Percentiles rank a stretch among this genome's conserved stretches.
Conservation (phyloP, 2,888 invertebrate species). For the Celastrina argiolus region DNA sequence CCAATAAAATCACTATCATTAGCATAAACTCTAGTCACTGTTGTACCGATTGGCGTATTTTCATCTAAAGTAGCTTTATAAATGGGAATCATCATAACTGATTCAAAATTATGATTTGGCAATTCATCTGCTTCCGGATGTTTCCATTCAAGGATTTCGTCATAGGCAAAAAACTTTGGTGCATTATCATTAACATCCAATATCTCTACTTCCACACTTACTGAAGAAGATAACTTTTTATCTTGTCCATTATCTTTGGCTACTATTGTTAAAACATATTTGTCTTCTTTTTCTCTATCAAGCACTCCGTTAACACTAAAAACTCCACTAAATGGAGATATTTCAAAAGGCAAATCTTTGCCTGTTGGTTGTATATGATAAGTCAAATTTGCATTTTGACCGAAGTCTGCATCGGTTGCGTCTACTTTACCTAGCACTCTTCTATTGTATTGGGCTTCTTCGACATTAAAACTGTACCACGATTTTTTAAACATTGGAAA, state of each 20-base stretch:
- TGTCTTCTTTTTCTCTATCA: constrained; percentile 85
- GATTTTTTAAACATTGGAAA: constrained; percentile 89
- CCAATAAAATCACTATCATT: constrained; percentile 91
- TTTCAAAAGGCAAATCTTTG: constrained; percentile 81
- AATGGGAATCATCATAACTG: constrained; percentile 80
- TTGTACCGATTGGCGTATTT: constrained; percentile 85
- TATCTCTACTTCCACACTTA: constrained; percentile 88
- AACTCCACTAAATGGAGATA: constrained; percentile 82
- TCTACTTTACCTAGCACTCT: constrained; percentile 85
- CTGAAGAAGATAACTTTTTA: constrained; percentile 81
- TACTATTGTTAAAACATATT: constrained; percentile 83
- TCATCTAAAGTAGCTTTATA: constrained; percentile 87
- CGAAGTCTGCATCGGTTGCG: constrained; percentile 88
- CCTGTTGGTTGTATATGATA: constrained; percentile 79
- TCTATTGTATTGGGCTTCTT: constrained; percentile 86
- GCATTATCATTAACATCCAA: constrained; percentile 91
- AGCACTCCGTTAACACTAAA: constrained; percentile 85
- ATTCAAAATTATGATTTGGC: constrained; percentile 73
- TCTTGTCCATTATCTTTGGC: constrained; percentile 85
- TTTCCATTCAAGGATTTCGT: constrained; percentile 76
- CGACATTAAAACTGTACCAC: constrained; percentile 89
- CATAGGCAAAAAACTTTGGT: constrained; percentile 87
- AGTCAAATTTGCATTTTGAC: constrained; percentile 86
- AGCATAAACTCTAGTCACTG: constrained; percentile 86
- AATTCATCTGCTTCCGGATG: constrained; percentile 67